A percentile compares a stretch with the other conserved stretches of the same genome.
These are phyloP conservation scores for Tubulanus polymorphus DNA, from an alignment of 2,888 invertebrate genomes.

Conservation along the genomic window DNA sequence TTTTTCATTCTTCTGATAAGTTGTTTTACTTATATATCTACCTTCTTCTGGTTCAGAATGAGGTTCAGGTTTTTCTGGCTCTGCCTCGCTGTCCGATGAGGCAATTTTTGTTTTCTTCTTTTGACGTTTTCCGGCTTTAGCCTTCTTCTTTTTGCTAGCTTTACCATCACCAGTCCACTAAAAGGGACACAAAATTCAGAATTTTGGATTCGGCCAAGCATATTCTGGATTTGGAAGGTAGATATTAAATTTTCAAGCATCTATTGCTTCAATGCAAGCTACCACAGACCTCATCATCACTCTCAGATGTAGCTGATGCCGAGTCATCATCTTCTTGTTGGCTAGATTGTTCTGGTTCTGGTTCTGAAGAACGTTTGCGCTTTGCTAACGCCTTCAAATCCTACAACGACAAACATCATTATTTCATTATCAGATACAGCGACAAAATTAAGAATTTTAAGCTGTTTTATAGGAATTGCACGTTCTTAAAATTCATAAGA, in stretches of 20 bases:
- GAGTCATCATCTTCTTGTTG: conserved; percentile 29
- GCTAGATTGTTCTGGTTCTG: conserved; percentile 19
- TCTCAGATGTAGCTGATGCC: conserved; percentile 46
- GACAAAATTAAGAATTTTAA: too few relatives aligned
- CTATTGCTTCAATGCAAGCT: too few relatives aligned
- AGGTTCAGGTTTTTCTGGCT: conserved; percentile 26
- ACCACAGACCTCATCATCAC: conserved; percentile 52
- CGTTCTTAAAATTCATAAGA: too few relatives aligned
- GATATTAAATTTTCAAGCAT: too few relatives aligned
- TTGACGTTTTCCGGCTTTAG: conserved; percentile 27
- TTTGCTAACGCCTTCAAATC: conserved; percentile 42
- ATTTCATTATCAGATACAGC: too few relatives aligned
- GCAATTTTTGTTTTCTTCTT: conserved; percentile 32
- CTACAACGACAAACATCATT: too few relatives aligned
- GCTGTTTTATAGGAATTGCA: too few relatives aligned
- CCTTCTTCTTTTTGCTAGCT: conserved; percentile 35
- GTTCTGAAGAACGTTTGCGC: conserved; percentile 34
- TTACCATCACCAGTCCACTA: conserved; percentile 47
- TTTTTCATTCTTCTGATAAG: too few relatives aligned
- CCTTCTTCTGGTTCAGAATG: conserved; percentile 52
- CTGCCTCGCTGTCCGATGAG: conserved; percentile 45
- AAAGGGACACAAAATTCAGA: not conserved
- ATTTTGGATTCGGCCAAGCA: not conserved
- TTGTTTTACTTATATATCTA: conserved; percentile 6
- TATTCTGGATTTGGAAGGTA: not conserved